Evolutionary conservation across 2,888 invertebrate genomes (phyloP), one percentile per base, ranked within the genome.

Genomic region (Mesochorus sp.): DNA sequence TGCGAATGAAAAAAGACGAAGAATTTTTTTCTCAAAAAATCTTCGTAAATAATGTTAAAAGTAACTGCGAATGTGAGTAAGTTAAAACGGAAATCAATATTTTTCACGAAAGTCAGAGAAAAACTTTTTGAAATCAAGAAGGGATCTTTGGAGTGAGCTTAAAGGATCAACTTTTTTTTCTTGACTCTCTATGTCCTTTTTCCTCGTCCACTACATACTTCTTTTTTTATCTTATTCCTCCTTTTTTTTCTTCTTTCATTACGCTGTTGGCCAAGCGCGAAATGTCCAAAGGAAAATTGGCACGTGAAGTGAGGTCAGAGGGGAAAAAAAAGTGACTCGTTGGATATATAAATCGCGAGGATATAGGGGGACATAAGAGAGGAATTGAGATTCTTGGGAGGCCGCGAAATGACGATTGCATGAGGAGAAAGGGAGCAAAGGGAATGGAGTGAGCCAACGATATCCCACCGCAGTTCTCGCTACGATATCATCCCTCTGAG

Each of bases 391-490:
- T 51, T 76, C 51, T 57, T 55, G 49, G 47, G 12, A 31, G 42
- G 34, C 49, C 51, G 1, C 44, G 64, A 71, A 71, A 76, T 71
- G 51, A 76, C 76, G 76, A 59, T 71, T 71, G 59, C 49, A 53
- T 21, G 57, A 76, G 62, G 47, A 10, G 21, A 3, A 42, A 28
- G 17, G n/a, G 14, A 55, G 53, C 10, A 64, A 44, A 64, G 47
- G 34, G 55, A 49, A 55, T 24, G 37, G 14, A 34, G 53, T 26
- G 62, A 28, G 34, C 5, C 12, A 39, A 31, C 14, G 37, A 53
- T 62, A 71, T 61, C 28, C 17, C 37, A n/a, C 12, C 44, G 26
- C 24, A 21, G 51, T 8, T 21, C 28, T 31, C 39, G 64, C 51
- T 14, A 51, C 24, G 64, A 37, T 64, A 37, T 51, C 49, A 64